A percentile compares a stretch with the other conserved stretches of the same genome.
Conservation (phyloP, 1,140 invertebrate species). For the Leptinotarsa defecta region DNA sequence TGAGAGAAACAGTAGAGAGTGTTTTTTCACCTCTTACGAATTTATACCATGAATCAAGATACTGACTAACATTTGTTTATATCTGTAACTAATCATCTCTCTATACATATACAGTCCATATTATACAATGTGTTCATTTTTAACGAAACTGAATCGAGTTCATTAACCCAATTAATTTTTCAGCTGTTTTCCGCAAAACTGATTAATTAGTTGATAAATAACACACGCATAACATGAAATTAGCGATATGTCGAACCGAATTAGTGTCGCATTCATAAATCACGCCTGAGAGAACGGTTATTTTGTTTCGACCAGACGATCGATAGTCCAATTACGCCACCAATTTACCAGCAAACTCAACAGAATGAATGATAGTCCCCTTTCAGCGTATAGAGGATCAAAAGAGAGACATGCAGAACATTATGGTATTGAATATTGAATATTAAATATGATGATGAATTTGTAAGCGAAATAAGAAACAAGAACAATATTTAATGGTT, state of each 20-base stretch:
- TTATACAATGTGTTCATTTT: too few relatives aligned
- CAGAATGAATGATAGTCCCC: not conserved
- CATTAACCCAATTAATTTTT: too few relatives aligned
- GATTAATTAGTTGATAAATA: too few relatives aligned
- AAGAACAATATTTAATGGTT: not conserved
- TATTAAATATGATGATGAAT: not conserved
- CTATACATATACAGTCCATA: too few relatives aligned
- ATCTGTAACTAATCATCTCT: too few relatives aligned
- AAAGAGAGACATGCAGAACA: not conserved
- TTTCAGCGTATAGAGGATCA: not conserved
- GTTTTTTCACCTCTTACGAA: too few relatives aligned
- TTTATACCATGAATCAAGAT: too few relatives aligned
- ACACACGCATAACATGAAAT: not conserved
- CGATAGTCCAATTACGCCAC: not conserved
- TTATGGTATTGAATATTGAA: not conserved
- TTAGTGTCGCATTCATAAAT: constrained; percentile 2
- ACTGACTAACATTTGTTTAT: too few relatives aligned
- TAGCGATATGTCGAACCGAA: not conserved
- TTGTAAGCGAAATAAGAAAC: not conserved
- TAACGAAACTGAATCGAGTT: too few relatives aligned
- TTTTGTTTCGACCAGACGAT: not conserved
- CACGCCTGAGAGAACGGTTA: not conserved
- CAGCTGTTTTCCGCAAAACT: too few relatives aligned
- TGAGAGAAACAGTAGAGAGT: too few relatives aligned
- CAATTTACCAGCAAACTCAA: not conserved